phyloP scores from a whole-genome alignment of 2,113 vertebrate species.

The Trematomus loennbergii region DNA sequence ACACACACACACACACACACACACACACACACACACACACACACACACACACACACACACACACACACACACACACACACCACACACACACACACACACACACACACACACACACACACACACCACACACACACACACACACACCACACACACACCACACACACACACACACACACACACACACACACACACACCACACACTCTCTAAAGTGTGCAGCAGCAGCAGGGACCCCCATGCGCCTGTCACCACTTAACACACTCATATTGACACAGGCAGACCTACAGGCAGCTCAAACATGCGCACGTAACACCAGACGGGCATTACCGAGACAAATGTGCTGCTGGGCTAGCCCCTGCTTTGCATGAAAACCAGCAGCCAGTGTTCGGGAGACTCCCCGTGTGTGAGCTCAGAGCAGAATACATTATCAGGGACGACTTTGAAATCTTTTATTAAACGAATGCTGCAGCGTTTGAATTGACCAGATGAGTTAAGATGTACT shows the following conservation, averaged over 20 bases:
- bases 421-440: slow-evolving; percentile 47
- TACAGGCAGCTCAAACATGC: slow-evolving; percentile 60
- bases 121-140: background rate
- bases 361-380: slow-evolving; percentile 67
- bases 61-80: too few relatives aligned
- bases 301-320: slow-evolving; percentile 56
- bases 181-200: background rate
- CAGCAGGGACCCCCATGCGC: slow-evolving; percentile 35
- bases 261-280: slow-evolving; percentile 53
- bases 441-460: slow-evolving; percentile 66
- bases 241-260: slow-evolving; percentile 49
- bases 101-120: background rate
- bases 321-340: slow-evolving; percentile 67
- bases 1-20: background rate
- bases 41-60: slow-evolving; percentile 9
- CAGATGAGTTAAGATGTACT: slow-evolving; percentile 24
- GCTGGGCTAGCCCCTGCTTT: slow-evolving; percentile 55
- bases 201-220: slow-evolving; percentile 7
- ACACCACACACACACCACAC: background rate
- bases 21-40: slow-evolving; percentile 1
- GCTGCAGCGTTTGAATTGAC: slow-evolving; percentile 21
- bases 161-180: background rate
- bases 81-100: background rate
- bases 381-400: slow-evolving; percentile 34
- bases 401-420: slow-evolving; percentile 56